Evolutionary conservation across 2,113 vertebrate species (phyloP).

Genomic region (Ptychochromis oligacanthus): DNA sequence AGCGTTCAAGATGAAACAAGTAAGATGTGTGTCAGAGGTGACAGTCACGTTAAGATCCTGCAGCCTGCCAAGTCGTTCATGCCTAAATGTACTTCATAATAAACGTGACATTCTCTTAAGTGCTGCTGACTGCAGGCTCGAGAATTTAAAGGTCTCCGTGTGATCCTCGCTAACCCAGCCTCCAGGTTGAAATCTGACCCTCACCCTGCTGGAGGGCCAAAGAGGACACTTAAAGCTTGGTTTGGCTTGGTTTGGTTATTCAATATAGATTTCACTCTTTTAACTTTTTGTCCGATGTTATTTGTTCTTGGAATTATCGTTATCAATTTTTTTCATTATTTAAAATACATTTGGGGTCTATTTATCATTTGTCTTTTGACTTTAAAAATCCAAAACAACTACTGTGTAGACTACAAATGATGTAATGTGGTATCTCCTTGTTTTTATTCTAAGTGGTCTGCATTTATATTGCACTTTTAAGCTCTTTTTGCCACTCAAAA

Average conservation of each 20-base stretch:
- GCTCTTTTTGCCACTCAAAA: background rate
- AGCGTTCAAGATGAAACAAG: background rate
- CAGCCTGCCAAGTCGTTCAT: slow-evolving; percentile 4
- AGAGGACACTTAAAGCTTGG: background rate
- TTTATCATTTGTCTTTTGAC: background rate
- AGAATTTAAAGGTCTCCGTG: slow-evolving; percentile 36
- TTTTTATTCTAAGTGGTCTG: background rate
- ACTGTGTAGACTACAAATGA: background rate
- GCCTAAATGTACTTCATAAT: slow-evolving; percentile 1
- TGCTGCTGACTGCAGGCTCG: slow-evolving; percentile 1
- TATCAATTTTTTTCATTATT: background rate
- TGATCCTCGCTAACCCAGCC: background rate
- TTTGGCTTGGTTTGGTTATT: background rate
- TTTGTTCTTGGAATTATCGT: background rate
- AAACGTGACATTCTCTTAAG: slow-evolving; percentile 21
- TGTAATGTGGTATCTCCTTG: background rate
- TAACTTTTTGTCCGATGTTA: background rate
- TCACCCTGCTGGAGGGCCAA: background rate
- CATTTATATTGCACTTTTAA: background rate
- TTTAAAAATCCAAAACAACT: background rate
- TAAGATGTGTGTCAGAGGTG: slow-evolving; percentile 27
- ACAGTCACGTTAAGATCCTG: slow-evolving; percentile 10
- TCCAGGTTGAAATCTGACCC: background rate
- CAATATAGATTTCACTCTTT: background rate
- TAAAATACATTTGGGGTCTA: background rate